Conservation (phyloP, 2,888 invertebrate genomes). For the Limnephilus lunatus region DNA sequence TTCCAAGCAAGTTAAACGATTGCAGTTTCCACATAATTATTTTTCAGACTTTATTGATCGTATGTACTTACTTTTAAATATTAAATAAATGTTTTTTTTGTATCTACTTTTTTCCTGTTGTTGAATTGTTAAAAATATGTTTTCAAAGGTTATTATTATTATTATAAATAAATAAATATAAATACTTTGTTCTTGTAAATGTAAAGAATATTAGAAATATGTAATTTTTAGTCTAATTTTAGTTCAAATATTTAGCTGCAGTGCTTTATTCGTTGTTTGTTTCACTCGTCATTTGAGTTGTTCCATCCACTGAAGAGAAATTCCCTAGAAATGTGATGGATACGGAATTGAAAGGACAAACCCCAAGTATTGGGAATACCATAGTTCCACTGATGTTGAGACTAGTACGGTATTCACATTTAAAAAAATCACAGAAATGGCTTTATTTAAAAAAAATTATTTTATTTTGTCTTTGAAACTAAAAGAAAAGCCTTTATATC, state of each 20-base stretch:
- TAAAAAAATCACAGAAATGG: background rate
- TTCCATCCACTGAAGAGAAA: background rate
- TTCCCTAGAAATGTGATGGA: too few relatives aligned
- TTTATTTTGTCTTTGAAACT: too few relatives aligned
- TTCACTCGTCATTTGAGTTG: background rate
- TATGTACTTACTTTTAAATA: background rate
- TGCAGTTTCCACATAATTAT: too few relatives aligned
- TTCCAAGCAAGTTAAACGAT: background rate
- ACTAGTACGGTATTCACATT: too few relatives aligned
- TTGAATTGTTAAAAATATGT: background rate
- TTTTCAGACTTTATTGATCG: background rate
- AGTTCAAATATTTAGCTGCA: too few relatives aligned
- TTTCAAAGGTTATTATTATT: background rate
- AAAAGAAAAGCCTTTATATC: too few relatives aligned
- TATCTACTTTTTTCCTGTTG: background rate
- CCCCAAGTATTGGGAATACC: too few relatives aligned
- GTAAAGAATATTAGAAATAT: background rate
- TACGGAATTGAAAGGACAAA: background rate
- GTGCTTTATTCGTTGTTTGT: background rate
- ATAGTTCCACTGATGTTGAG: too few relatives aligned
- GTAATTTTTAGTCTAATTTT: background rate
- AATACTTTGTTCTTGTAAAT: background rate
- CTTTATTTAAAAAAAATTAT: too few relatives aligned
- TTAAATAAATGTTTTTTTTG: background rate
- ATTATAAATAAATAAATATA: background rate